Evolutionary conservation across 2,888 invertebrate species (phyloP).

Genomic region (Papilio demoleus): DNA sequence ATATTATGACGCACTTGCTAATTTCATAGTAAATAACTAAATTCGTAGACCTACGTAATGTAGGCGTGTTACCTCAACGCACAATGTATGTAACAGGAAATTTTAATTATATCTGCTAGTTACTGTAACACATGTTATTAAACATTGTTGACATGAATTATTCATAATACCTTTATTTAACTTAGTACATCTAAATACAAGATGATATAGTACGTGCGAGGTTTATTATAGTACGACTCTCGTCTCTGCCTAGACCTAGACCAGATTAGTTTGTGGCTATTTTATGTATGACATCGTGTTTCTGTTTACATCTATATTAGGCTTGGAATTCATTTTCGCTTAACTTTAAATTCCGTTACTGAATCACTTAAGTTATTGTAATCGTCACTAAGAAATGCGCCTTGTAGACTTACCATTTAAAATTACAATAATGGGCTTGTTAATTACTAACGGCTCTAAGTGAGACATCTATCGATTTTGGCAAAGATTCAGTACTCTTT

Average conservation of each 20-base stretch:
- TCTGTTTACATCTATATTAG: no score
- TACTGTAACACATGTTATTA: constrained; percentile 1
- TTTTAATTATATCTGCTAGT: constrained; percentile 46
- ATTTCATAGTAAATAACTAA: background rate
- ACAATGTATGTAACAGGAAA: constrained; percentile 45
- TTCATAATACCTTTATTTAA: background rate
- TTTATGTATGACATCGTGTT: no score
- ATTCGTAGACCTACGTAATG: constrained; percentile 19
- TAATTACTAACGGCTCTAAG: background rate
- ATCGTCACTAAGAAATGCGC: background rate
- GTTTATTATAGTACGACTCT: no score
- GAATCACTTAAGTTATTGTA: no score
- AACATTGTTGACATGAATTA: background rate
- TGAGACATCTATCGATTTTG: constrained; percentile 1
- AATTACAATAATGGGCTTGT: background rate
- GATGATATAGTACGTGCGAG: no score
- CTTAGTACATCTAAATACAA: no score
- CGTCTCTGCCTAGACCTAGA: no score
- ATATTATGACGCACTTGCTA: constrained; percentile 3
- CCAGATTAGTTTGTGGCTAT: no score
- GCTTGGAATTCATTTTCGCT: no score
- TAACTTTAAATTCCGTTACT: no score
- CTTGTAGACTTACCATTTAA: background rate
- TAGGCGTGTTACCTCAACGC: constrained; percentile 2
- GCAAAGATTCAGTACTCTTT: background rate